Percentiles rank a stretch among this genome's conserved stretches.
Evolutionary conservation across 2,888 invertebrate genomes (phyloP).

Genomic region (Harpagoxenus sublaevis): DNA sequence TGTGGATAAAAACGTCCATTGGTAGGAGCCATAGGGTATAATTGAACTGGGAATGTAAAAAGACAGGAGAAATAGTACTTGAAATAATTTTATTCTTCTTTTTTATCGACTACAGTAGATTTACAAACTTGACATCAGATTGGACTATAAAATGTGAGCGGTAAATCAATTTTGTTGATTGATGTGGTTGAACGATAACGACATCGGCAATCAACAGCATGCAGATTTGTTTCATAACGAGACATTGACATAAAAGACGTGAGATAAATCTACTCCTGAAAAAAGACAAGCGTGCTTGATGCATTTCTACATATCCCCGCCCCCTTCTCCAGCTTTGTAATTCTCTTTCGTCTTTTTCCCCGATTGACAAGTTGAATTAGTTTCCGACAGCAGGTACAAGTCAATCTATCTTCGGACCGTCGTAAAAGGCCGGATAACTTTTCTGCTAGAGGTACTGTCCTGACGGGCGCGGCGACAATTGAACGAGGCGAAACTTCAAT

Average conservation of each 20-base stretch:
- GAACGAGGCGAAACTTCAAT: slow-evolving; percentile 32
- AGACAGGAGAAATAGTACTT: not conserved
- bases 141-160: not conserved
- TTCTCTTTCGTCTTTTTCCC: slow-evolving; percentile 20
- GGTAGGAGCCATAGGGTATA: not conserved
- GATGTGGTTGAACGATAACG: not conserved
- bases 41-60: slow-evolving; percentile 8
- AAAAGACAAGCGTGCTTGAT: not conserved
- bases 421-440: slow-evolving; percentile 43
- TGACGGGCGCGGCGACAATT: slow-evolving; percentile 5
- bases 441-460: slow-evolving; percentile 9
- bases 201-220: not conserved
- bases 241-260: slow-evolving; percentile 17
- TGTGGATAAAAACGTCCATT: slow-evolving; percentile 26
- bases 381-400: slow-evolving; percentile 45
- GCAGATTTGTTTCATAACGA: slow-evolving; percentile 33
- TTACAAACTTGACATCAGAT: not conserved
- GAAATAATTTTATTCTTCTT: not conserved
- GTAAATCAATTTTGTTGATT: not conserved
- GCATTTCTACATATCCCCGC: not conserved
- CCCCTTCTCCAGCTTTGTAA: not conserved
- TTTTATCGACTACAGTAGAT: not conserved
- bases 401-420: slow-evolving; percentile 42
- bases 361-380: slow-evolving; percentile 55
- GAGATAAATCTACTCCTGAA: not conserved